Percentiles rank a stretch among this genome's conserved stretches.
Evolutionary conservation across 1,140 invertebrate species (phyloP).

Genomic region (Neodiprion fabricii): DNA sequence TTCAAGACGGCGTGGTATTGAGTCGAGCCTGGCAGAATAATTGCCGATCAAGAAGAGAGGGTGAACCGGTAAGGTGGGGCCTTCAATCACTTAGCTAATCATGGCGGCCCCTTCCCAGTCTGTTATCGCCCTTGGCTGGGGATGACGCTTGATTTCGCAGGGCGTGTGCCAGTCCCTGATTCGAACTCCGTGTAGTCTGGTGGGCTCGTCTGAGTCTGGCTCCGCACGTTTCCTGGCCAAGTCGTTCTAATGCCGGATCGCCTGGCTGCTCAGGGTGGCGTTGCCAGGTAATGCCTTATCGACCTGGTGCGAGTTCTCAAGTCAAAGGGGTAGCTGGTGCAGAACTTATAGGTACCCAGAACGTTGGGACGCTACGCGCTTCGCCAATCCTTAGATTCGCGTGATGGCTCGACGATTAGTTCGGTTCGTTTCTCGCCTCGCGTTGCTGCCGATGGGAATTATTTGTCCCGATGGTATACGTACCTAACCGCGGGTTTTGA

Average conservation of each 20-base stretch:
- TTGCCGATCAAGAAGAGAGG: background rate
- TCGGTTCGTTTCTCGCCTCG: background rate
- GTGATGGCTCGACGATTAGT: background rate
- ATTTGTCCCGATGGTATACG: no score
- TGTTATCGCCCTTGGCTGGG: background rate
- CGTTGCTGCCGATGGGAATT: no score
- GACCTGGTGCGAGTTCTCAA: conserved; percentile 19
- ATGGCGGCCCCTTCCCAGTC: conserved; percentile 23
- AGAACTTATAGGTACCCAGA: background rate
- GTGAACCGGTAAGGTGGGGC: conserved; percentile 32
- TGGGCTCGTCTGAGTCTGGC: no score
- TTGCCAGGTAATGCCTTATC: conserved; percentile 29
- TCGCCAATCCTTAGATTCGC: background rate
- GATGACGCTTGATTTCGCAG: background rate
- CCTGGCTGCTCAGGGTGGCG: background rate
- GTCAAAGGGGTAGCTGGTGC: background rate
- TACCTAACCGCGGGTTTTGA: no score
- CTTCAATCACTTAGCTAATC: conserved; percentile 48
- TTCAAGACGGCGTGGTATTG: no score
- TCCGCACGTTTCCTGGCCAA: no score
- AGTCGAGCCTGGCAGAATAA: no score
- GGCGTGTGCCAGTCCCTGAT: background rate
- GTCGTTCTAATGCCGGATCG: no score
- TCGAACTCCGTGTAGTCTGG: background rate
- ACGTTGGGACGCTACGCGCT: background rate